Conservation (phyloP, 2,113 vertebrate species). For the Pogona vitticeps region DNA sequence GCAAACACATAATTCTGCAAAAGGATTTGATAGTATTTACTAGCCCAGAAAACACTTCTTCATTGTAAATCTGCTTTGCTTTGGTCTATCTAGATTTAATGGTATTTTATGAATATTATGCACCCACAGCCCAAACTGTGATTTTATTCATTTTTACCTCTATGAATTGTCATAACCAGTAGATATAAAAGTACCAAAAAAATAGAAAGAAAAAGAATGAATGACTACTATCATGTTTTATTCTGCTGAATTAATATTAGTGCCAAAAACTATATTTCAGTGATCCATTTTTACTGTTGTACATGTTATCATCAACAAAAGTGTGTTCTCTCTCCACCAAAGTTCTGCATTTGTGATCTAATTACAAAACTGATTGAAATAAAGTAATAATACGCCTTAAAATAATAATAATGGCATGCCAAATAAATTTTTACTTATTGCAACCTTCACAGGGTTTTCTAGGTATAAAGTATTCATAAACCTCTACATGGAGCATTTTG, state of each 20-base stretch:
- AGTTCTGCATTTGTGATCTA: neutral
- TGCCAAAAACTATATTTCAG: neutral
- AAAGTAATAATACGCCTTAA: too few relatives aligned
- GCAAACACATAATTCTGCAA: neutral
- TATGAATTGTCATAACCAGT: too few relatives aligned
- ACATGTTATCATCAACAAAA: neutral
- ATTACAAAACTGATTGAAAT: neutral
- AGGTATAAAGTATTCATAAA: too few relatives aligned
- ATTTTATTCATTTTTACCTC: too few relatives aligned
- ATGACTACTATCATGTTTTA: neutral
- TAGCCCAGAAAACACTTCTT: neutral
- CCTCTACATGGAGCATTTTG: too few relatives aligned
- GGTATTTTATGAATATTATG: neutral
- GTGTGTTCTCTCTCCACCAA: constrained; percentile 5
- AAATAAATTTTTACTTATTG: too few relatives aligned
- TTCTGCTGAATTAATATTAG: neutral
- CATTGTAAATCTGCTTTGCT: neutral
- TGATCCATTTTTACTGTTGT: neutral
- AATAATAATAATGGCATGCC: too few relatives aligned
- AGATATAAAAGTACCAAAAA: too few relatives aligned
- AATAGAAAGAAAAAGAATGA: neutral
- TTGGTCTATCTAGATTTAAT: neutral
- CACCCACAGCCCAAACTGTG: neutral
- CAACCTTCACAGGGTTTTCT: too few relatives aligned
- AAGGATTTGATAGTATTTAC: neutral